Evolutionary conservation across 2,888 invertebrate species (phyloP), one percentile per base, ranked within the genome.

Genomic region (Digitonthophagus gazella): DNA sequence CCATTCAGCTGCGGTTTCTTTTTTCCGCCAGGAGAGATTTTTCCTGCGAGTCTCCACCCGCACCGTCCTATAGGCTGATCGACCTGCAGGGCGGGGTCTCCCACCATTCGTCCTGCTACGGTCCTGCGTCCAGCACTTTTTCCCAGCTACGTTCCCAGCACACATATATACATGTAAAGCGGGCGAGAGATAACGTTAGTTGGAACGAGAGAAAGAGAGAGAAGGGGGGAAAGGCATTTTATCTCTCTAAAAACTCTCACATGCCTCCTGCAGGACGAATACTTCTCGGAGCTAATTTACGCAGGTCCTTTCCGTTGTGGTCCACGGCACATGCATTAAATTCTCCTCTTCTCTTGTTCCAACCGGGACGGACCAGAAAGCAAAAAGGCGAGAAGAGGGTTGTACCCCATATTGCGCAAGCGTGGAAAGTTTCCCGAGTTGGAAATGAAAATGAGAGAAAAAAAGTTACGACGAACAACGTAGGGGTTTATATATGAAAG

Each of bases 31-130:
- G 6, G 8, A 83, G 83, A 81, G 80, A 83, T 83, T 83, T 83
- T 83, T 83, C 82, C 81, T 78, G 74, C 77, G 79, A 83, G 83
- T 83, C 83, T 83, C 83, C 83, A 83, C 83, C 83, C 82, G 82
- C 77, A 76, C 75, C 76, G 75, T 73, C 76, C 80, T 81, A 83
- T 83, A 82, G 83, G 83, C 83, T 81, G 82, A 83, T 82, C 82
- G 83, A 79, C 78, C 79, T 76, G 78, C 74, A 72, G 77, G 83
- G 83, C 82, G 82, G 82, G 77, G 81, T 80, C 78, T 75, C 73
- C 76, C 74, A 75, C 74, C 77, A 76, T 74, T 81, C 82, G 83
- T 77, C 75, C 74, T 71, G 71, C 71, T 71, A 73, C 72, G 72
- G 55, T 55, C 58, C 61, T 65, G 61, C 69, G 68, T 66, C 69